These are phyloP conservation scores for Psittacara wagleri DNA, from an alignment of 2,113 vertebrate genomes.

Conservation along the genomic window DNA sequence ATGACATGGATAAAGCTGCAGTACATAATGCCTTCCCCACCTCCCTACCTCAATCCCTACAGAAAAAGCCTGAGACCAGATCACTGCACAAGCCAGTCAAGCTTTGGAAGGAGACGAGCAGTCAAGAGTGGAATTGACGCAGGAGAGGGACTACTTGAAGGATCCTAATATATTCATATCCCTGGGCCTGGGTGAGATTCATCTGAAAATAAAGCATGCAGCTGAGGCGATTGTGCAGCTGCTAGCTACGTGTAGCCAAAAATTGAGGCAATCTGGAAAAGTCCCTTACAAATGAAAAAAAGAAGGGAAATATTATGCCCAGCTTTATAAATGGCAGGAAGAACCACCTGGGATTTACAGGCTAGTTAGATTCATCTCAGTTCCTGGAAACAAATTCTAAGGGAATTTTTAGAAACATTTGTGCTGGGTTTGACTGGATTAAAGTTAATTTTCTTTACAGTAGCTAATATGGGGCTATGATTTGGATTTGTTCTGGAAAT, in stretches of 20 bases:
- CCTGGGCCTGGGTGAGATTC: background rate
- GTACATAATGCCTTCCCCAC: background rate
- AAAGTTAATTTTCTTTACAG: background rate
- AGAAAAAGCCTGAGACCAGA: background rate
- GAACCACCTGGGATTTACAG: background rate
- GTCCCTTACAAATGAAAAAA: background rate
- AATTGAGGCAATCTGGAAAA: background rate
- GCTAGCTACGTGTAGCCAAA: background rate
- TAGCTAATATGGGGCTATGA: background rate
- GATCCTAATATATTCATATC: background rate
- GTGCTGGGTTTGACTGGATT: rapidly evolving
- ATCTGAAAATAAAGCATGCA: background rate
- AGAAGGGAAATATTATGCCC: background rate
- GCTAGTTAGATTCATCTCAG: background rate
- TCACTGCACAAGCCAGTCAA: background rate
- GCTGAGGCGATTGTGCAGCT: background rate
- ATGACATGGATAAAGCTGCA: background rate
- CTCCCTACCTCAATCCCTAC: background rate
- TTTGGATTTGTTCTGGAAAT: background rate
- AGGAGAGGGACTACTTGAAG: background rate
- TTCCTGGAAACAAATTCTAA: background rate
- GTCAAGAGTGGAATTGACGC: background rate
- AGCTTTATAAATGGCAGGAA: background rate
- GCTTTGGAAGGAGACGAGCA: background rate
- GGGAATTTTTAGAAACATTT: background rate